These are phyloP conservation scores for Brachyhypopomus occidentalis DNA, from an alignment of 2,113 vertebrate species.

Conservation along the genomic window DNA sequence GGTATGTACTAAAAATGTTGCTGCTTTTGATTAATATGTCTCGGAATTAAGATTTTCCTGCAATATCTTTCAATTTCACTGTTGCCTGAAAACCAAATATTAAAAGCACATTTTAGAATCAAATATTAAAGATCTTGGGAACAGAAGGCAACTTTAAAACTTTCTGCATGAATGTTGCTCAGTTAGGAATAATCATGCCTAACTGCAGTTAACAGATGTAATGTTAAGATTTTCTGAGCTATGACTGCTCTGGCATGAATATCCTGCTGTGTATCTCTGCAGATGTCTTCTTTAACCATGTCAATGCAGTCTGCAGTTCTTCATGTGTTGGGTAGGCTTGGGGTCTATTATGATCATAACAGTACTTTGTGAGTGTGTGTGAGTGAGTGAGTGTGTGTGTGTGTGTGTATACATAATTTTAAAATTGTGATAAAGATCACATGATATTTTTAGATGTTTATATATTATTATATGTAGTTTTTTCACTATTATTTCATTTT, in stretches of 20 bases:
- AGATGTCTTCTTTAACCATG: slow-evolving; percentile 56
- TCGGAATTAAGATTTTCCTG: slow-evolving; percentile 35
- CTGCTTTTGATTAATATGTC: slow-evolving; percentile 47
- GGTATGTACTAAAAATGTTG: slow-evolving; percentile 36
- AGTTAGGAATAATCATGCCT: not conserved
- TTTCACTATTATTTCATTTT: not conserved
- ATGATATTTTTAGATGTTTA: not conserved
- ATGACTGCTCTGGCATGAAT: not conserved
- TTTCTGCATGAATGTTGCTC: not conserved
- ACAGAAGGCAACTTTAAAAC: not conserved
- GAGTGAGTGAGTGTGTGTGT: too few relatives aligned
- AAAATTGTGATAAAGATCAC: not conserved
- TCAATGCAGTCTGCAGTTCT: slow-evolving; percentile 49
- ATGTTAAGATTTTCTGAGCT: not conserved
- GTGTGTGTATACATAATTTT: not conserved
- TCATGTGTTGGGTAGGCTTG: slow-evolving; percentile 55
- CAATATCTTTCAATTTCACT: slow-evolving; percentile 27
- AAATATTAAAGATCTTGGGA: not conserved
- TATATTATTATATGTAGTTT: not conserved
- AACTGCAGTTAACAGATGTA: not conserved
- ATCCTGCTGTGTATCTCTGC: slow-evolving; percentile 37
- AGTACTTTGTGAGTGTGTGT: not conserved
- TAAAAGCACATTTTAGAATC: slow-evolving; percentile 1
- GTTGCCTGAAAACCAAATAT: slow-evolving; percentile 10
- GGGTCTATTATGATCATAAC: not conserved